Evolutionary conservation across 2,113 vertebrate genomes (phyloP), one percentile per base, ranked within the genome.

Genomic region (Benitochromis conjunctus): DNA sequence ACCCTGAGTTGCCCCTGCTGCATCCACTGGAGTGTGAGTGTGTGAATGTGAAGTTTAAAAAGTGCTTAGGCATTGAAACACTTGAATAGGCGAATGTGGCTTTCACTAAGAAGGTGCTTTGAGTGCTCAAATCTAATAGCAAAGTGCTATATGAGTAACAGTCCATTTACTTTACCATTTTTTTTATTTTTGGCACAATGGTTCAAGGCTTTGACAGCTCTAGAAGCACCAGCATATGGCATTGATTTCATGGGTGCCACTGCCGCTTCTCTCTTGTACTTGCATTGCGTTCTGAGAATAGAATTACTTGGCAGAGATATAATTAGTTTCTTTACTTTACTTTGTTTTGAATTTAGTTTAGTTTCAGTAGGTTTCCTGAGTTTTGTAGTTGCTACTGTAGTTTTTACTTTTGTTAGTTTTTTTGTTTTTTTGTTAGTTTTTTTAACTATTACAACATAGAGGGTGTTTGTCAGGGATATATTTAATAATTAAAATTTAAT

Each of bases 141-240:
- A 19, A 53, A 19, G 51, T 19, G 51, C 7, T 46, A 26, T 18
- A 19, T 26, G 38, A 0, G 41, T 0, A 46, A 46, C 21, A 46
- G 21, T 71, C 2, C 21, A 71, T 1, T 71, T 24, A 46, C 66
- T 18, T 1, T 10, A 38, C 36, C 9, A 9, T 10, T 10, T 4
- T 9, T 51, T 51, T 51, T 19, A 4, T 46, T 5, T 24, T 48
- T 26, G 38, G 66, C 38, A 71, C 41, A 71, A 1, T 71, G 41
- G 21, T 71, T 71, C 14, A 74, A 29, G 43, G 5, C 19, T n/a
- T 18, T 3, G 69, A 8, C 14, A 76, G 24, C 43, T 76, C 16
- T 29, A 76, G 43, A 1, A 76, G 43, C 43, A 51, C 41, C 24
- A 48, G 24, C 2, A 0, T 69, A 12, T 1, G 38, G 36, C 64